phyloP scores from a whole-genome alignment of 2,888 invertebrate genomes.

The Theretra japonica region DNA sequence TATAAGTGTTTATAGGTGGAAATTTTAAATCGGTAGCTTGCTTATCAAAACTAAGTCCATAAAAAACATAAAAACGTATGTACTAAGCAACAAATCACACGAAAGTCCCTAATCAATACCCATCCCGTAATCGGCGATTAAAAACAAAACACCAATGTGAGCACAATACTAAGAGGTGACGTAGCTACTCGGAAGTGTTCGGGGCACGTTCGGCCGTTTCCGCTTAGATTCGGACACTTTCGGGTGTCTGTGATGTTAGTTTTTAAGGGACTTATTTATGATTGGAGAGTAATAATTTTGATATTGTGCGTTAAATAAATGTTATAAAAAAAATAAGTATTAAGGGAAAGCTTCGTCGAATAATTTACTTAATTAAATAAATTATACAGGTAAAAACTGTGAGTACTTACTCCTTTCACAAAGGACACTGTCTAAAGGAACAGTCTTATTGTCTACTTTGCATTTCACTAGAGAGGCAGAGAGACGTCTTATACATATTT shows the following conservation, averaged over 20 bases:
- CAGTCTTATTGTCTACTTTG: too few species aligned
- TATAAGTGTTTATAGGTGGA: neutral
- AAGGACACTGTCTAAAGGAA: too few species aligned
- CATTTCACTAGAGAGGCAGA: too few species aligned
- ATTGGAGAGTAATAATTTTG: neutral
- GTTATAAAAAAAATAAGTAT: neutral
- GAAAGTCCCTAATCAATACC: slow-evolving; percentile 18
- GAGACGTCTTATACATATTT: too few species aligned
- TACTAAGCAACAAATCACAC: neutral
- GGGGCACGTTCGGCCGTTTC: slow-evolving; percentile 67
- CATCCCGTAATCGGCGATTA: slow-evolving; percentile 29
- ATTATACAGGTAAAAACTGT: too few species aligned
- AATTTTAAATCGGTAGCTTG: neutral
- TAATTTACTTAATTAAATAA: too few species aligned
- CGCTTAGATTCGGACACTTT: slow-evolving; percentile 56
- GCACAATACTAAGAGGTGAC: slow-evolving; percentile 36
- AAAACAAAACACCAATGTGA: slow-evolving; percentile 31
- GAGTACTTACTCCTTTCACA: too few species aligned
- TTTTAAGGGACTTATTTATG: slow-evolving; percentile 18
- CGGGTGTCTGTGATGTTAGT: slow-evolving; percentile 43
- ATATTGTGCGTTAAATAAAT: too few species aligned
- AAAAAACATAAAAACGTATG: neutral
- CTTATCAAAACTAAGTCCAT: too few species aligned
- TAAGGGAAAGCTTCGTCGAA: neutral
- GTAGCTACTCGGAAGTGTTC: slow-evolving; percentile 56